Percentiles rank a stretch among this genome's conserved stretches.
Evolutionary conservation across 2,797 vertebrate species (phyloP).

Genomic region (Enteromius radiatus): DNA sequence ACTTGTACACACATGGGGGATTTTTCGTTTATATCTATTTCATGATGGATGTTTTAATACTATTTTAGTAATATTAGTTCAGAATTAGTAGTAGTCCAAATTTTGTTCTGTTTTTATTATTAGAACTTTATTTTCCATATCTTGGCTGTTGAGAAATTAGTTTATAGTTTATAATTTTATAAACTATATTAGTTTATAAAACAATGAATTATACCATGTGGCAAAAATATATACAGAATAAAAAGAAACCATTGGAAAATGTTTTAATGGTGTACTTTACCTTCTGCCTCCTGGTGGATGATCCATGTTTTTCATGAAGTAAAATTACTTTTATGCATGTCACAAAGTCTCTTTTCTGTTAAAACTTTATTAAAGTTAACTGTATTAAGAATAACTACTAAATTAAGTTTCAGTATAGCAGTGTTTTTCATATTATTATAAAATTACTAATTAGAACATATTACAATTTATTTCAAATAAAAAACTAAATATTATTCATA

Average conservation of each 20-base stretch:
- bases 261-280: background rate
- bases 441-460: no score
- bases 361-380: background rate
- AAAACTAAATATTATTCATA: no score
- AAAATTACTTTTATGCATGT: background rate
- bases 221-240: background rate
- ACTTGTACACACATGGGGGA: background rate
- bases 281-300: slow-evolving; percentile 13
- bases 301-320: background rate
- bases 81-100: background rate
- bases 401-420: background rate
- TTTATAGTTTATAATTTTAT: background rate
- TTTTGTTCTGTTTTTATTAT: background rate
- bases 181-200: background rate
- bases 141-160: background rate
- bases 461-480: no score
- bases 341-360: background rate
- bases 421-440: background rate
- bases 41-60: background rate
- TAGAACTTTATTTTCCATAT: background rate
- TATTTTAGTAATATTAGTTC: background rate
- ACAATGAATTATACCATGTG: background rate
- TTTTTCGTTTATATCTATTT: background rate
- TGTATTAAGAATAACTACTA: background rate
- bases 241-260: background rate